Evolutionary conservation across 2,888 invertebrate genomes (phyloP).

Genomic region (Deroplatys truncata): DNA sequence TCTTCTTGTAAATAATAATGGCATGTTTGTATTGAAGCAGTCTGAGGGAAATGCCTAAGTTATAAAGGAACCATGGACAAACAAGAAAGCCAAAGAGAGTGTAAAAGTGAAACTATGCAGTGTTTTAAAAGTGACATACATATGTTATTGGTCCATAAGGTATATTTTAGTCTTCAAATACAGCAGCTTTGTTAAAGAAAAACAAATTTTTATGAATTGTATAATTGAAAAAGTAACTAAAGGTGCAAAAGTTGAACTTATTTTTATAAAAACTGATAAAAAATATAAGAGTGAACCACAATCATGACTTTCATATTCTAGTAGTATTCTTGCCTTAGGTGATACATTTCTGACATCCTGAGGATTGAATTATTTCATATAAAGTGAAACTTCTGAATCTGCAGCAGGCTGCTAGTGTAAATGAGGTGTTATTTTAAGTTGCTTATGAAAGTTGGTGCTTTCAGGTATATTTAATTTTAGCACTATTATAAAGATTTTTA

Average conservation of each 20-base stretch:
- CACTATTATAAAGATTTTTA: background rate
- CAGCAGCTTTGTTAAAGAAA: background rate
- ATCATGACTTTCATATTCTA: background rate
- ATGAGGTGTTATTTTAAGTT: background rate
- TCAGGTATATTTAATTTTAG: background rate
- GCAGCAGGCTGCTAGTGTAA: too few relatives aligned
- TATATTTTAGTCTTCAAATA: background rate
- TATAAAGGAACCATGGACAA: background rate
- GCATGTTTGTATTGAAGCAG: background rate
- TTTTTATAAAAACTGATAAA: background rate
- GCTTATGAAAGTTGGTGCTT: background rate
- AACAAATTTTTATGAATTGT: background rate
- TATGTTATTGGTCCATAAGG: background rate
- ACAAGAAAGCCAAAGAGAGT: background rate
- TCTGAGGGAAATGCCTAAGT: background rate
- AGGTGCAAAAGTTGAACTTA: background rate
- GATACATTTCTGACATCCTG: too few relatives aligned
- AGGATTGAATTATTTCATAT: background rate
- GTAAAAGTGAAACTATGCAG: background rate
- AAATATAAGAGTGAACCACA: background rate
- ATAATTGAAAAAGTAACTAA: background rate
- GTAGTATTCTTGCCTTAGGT: background rate
- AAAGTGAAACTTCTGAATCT: too few relatives aligned
- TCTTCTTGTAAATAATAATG: background rate
- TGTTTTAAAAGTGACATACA: background rate